phyloP scores from a whole-genome alignment of 2,797 vertebrate genomes.

The Lemur catta region DNA sequence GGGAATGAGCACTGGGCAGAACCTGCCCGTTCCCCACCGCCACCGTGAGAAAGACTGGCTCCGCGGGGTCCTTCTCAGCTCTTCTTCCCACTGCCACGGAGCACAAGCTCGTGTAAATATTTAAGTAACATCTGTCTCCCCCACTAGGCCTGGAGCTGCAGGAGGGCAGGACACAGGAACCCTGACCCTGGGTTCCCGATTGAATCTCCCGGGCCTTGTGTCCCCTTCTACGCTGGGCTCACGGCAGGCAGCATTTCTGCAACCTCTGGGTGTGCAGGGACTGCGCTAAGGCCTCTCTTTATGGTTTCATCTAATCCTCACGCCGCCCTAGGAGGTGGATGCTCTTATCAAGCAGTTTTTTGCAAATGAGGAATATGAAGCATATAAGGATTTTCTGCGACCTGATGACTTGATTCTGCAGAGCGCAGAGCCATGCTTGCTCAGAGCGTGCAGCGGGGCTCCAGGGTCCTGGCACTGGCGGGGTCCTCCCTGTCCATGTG shows the following conservation, averaged over 20 bases:
- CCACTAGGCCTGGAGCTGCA: neutral
- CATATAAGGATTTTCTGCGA: neutral
- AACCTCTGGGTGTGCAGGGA: neutral
- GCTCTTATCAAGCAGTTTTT: neutral
- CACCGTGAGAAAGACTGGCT: neutral
- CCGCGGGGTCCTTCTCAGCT: neutral
- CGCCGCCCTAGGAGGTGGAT: fast-evolving
- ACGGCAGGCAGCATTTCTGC: neutral
- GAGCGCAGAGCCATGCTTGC: neutral
- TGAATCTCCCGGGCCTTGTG: neutral
- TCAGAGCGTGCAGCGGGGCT: neutral
- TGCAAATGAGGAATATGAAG: neutral
- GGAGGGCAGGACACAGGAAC: no score
- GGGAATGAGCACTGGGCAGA: neutral
- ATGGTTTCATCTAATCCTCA: no score
- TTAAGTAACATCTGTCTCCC: neutral
- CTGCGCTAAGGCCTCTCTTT: neutral
- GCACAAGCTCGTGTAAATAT: neutral
- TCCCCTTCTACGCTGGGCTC: neutral
- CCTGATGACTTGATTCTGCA: neutral
- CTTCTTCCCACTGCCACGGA: neutral
- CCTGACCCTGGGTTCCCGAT: neutral
- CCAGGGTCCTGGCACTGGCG: neutral
- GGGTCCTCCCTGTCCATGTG: fast-evolving
- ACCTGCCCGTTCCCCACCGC: neutral